phyloP scores from a whole-genome alignment of 2,113 vertebrate species.

The Aythya baeri region DNA sequence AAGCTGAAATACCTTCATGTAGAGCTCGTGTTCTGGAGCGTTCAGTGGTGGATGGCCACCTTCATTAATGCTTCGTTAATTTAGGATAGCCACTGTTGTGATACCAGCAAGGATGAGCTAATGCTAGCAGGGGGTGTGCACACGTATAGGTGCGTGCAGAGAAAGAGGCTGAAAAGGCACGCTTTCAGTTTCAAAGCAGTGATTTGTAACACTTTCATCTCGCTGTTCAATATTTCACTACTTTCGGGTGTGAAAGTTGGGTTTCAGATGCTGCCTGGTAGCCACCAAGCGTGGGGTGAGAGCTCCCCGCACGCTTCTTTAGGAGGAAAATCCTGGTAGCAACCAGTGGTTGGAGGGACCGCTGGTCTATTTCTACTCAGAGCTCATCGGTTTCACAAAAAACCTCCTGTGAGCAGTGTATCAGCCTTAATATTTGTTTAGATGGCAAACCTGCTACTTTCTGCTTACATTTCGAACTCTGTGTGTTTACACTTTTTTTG shows the following conservation, averaged over 20 bases:
- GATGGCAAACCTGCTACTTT: neutral
- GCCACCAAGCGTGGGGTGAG: neutral
- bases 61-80: conserved; percentile 55
- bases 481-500: rapidly evolving
- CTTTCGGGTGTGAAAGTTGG: neutral
- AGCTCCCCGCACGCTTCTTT: neutral
- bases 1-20: neutral
- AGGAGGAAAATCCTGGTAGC: conserved; percentile 40
- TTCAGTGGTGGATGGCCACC: conserved; percentile 14
- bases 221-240: neutral
- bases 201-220: neutral
- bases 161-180: neutral
- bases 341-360: conserved; percentile 76
- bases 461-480: rapidly evolving
- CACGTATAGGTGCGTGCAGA: neutral
- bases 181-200: neutral
- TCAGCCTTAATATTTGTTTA: neutral
- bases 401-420: rapidly evolving
- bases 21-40: neutral
- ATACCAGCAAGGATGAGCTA: too few species aligned
- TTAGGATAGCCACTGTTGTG: conserved; percentile 32
- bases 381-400: neutral
- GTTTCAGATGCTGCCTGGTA: neutral
- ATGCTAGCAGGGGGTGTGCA: neutral
- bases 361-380: conserved; percentile 1